Base-by-base conservation (phyloP, 1,140 invertebrate genomes). In the Chelonus insularis region DNA sequence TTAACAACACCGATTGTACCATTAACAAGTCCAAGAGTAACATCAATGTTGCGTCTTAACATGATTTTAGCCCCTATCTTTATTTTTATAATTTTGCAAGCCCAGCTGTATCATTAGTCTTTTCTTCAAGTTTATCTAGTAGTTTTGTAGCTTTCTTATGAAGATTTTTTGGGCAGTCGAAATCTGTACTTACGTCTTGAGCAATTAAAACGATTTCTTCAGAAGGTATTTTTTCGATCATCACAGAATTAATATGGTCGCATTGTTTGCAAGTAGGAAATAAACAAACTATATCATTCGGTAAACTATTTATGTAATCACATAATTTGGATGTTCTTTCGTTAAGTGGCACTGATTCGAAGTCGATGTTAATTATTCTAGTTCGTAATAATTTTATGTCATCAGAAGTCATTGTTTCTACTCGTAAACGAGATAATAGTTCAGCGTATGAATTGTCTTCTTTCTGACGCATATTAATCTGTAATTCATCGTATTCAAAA, bases 21-120 rank as follows among this genome's bases (percentile, higher is more conserved):
- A 60, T 74, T 76, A 11, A 74, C 69, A 18, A 73, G 52, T 32
- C 70, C 70, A 41, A 69, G 20, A n/a, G 52, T 66, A 25, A 73
- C 64, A 61, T 73, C 68, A 60, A 77, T 72, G 68, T 77, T 76
- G 62, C 66, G 63, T 52, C 67, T 68, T 9, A 75, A 55, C 68
- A 75, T 74, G 7, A 72, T 54, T 51, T 47, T 61, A 4, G 52
- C 60, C 7, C 63, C 64, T 12, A 68, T 51, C 56, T 69, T 71
- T 11, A 71, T 56, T 4, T 14, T 47, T 29, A 69, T 69, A 4
- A 7, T 20, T 37, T 51, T 51, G 59, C 57, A 21, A 71, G 32
- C 12, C 69, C 68, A 2, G 63, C 65, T 50, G 66, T 69, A 12
- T 25, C n/a, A 12, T 29, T 51, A 32, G 18, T 47, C 16, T 50